Conservation (phyloP, 2,113 vertebrate genomes). For the Cochlearius cochlearius region DNA sequence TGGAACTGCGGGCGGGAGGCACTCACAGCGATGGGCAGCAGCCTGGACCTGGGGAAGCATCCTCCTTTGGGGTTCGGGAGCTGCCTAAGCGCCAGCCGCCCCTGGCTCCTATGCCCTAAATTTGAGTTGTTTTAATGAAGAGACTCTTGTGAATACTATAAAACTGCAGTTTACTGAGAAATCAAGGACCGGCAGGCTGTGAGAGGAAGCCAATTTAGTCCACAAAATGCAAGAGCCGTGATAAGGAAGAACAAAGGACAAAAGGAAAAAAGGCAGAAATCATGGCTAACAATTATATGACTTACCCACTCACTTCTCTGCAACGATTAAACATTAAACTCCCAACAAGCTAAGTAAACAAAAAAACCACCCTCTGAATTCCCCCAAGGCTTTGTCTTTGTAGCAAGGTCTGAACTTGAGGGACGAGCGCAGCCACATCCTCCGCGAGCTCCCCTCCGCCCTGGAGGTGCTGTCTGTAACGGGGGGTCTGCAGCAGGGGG, state of each 20-base stretch:
- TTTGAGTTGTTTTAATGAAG: background rate
- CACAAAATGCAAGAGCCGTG: background rate
- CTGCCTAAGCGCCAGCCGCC: rapidly evolving
- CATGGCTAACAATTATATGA: conserved; percentile 20
- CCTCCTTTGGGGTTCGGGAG: background rate
- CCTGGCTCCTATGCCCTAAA: background rate
- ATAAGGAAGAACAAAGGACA: conserved; percentile 60
- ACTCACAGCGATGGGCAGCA: rapidly evolving
- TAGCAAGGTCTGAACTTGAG: background rate
- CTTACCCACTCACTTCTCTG: conserved; percentile 12
- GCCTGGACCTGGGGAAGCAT: background rate
- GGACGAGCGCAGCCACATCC: background rate
- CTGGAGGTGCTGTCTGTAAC: background rate
- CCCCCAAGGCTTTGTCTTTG: conserved; percentile 12
- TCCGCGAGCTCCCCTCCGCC: rapidly evolving
- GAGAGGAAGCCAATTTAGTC: background rate
- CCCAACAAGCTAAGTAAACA: conserved; percentile 38
- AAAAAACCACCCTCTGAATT: background rate
- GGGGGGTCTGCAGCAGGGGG: rapidly evolving
- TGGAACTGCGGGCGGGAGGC: background rate
- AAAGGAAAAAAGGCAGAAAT: conserved; percentile 23
- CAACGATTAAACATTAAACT: conserved; percentile 61
- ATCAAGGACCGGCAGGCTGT: background rate
- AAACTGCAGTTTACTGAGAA: background rate
- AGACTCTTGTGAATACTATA: background rate